Evolutionary conservation across 2,113 vertebrate species (phyloP).

Genomic region (Cryptomyrus ogoouensis): DNA sequence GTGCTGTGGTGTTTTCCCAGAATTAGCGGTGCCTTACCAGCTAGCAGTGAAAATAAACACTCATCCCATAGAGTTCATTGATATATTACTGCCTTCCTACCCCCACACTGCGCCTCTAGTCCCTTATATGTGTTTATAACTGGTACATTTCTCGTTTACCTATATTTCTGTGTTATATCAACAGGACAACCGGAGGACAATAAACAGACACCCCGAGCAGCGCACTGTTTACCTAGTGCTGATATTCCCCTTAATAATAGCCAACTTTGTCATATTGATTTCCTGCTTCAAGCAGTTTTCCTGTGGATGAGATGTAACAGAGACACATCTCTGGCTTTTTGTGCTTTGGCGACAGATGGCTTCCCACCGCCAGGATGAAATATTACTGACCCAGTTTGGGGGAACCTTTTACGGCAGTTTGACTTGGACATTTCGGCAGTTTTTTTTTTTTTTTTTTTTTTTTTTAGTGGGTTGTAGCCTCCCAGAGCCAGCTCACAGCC

Average conservation of each 20-base stretch:
- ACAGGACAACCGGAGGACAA: slow-evolving; percentile 21
- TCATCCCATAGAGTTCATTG: slow-evolving; percentile 21
- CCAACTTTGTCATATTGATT: slow-evolving; percentile 32
- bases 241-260: slow-evolving; percentile 38
- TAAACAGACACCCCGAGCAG: slow-evolving; percentile 20
- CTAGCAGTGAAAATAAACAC: slow-evolving; percentile 39
- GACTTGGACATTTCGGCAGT: neutral
- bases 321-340: slow-evolving; percentile 24
- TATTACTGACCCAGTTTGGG: neutral
- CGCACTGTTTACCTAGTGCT: slow-evolving; percentile 35
- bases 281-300: slow-evolving; percentile 30
- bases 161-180: neutral
- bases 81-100: neutral
- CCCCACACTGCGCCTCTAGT: slow-evolving; percentile 25
- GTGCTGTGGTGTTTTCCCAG: neutral
- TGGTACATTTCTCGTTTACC: neutral
- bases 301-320: slow-evolving; percentile 35
- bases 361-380: slow-evolving; percentile 28
- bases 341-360: slow-evolving; percentile 14
- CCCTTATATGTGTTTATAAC: slow-evolving; percentile 18
- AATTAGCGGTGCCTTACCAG: slow-evolving; percentile 25
- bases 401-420: neutral
- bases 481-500: neutral
- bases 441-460: neutral
- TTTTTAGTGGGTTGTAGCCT: neutral